A percentile compares a stretch with the other conserved stretches of the same genome.
phyloP scores from a whole-genome alignment of 2,797 vertebrate species.

The Phoebastria nigripes region DNA sequence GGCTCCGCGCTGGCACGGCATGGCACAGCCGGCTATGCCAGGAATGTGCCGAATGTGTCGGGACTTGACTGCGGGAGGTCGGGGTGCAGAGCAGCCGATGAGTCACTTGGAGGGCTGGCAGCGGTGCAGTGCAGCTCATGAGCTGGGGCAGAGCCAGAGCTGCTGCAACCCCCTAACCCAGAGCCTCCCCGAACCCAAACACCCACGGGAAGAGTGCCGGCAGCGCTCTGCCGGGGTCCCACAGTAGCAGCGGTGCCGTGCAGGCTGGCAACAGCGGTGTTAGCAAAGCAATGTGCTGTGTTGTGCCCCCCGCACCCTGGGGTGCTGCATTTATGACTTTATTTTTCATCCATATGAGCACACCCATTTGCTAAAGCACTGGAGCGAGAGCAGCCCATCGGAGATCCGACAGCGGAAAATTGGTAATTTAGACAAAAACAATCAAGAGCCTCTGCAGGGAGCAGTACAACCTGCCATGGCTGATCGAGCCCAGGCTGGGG shows the following conservation, averaged over 20 bases:
- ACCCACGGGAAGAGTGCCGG: fast-evolving
- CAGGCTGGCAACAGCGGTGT: fast-evolving
- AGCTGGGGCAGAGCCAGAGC: neutral
- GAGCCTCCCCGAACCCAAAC: neutral
- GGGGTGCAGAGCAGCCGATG: neutral
- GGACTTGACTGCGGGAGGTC: conserved; percentile 61
- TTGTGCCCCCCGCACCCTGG: fast-evolving
- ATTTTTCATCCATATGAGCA: neutral
- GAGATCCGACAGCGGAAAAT: neutral
- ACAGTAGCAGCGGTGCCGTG: fast-evolving
- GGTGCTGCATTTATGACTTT: neutral
- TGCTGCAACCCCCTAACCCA: neutral
- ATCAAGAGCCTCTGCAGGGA: neutral
- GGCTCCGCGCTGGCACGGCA: neutral
- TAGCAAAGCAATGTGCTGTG: fast-evolving
- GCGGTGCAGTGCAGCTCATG: neutral
- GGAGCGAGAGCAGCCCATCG: neutral
- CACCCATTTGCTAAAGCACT: neutral
- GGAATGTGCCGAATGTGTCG: conserved; percentile 66
- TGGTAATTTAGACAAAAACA: neutral
- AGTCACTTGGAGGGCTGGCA: neutral
- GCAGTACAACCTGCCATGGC: neutral
- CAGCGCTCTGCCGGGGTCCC: neutral
- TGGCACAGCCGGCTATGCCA: conserved; percentile 27
- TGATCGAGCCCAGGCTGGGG: neutral